These are phyloP conservation scores for Ailuropoda melanoleuca DNA, from an alignment of 2,113 vertebrate genomes.

Conservation along the genomic window DNA sequence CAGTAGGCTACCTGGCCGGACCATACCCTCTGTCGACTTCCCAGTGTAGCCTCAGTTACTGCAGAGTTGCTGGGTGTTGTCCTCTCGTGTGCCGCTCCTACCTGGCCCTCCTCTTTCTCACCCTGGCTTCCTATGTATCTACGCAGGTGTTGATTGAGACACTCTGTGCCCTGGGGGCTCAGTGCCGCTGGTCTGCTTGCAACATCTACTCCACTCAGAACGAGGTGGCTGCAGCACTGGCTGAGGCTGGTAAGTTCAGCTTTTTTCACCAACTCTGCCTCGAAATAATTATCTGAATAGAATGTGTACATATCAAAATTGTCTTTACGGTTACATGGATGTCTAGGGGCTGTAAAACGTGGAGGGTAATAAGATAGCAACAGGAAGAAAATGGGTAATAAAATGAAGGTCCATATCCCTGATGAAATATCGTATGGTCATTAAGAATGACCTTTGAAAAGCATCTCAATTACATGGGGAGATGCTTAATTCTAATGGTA, in stretches of 20 bases:
- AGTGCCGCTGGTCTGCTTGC: slow-evolving; percentile 99
- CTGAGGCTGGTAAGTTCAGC: slow-evolving; percentile 90
- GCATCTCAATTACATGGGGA: not conserved
- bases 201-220: slow-evolving; percentile 99
- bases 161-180: slow-evolving; percentile 95
- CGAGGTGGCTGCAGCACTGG: slow-evolving; percentile 96
- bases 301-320: not conserved
- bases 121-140: not conserved
- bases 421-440: not conserved
- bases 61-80: not conserved
- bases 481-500: not conserved
- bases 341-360: not conserved
- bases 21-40: not conserved
- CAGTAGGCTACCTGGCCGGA: not conserved
- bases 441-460: slow-evolving; percentile 35
- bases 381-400: not conserved
- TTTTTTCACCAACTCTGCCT: not conserved
- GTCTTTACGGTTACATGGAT: not conserved
- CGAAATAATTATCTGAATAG: not conserved
- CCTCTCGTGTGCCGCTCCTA: not conserved
- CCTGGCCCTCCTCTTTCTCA: not conserved
- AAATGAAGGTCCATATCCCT: not conserved
- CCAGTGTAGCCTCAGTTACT: not conserved
- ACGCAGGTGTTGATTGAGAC: slow-evolving; percentile 97
- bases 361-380: not conserved